Conservation (phyloP, 2,113 vertebrate species). For the Cebidichthys violaceus region DNA sequence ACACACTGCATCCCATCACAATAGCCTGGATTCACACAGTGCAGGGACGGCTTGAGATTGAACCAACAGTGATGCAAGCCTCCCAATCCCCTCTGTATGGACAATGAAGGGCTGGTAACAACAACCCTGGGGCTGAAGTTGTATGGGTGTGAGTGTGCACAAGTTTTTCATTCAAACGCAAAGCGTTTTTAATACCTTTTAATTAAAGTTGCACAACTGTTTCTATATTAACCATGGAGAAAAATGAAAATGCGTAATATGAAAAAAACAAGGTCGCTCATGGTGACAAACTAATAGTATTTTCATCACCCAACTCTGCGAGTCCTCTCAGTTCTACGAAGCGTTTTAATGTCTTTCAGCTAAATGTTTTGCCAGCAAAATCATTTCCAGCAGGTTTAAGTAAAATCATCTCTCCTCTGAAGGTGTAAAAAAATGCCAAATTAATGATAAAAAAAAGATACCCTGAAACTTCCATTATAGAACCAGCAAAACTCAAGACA, state of each 20-base stretch:
- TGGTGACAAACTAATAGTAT: not conserved
- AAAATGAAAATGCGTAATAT: not conserved
- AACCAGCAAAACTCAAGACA: not conserved
- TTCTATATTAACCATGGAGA: not conserved
- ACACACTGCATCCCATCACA: constrained; percentile 30
- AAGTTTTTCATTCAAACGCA: constrained; percentile 13
- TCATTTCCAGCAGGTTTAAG: not conserved
- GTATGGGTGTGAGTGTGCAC: constrained; percentile 11
- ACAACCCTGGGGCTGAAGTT: constrained; percentile 43
- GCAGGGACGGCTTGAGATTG: constrained; percentile 60
- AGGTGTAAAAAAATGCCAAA: too few species aligned
- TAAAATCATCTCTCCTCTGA: not conserved
- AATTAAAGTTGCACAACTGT: not conserved
- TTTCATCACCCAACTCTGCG: too few species aligned
- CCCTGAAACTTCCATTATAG: not conserved
- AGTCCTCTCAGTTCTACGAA: too few species aligned
- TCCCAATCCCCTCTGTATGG: constrained; percentile 38
- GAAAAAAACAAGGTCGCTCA: not conserved
- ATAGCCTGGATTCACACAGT: constrained; percentile 63
- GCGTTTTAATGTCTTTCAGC: not conserved
- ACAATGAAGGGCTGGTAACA: constrained; percentile 54
- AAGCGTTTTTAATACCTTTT: too few species aligned
- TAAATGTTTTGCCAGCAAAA: not conserved
- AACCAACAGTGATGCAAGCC: constrained; percentile 67
- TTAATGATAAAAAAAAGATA: not conserved